These are phyloP conservation scores for Paelopatides confundens DNA, from an alignment of 53 echinoderm and acorn worm genomes.

Conservation along the genomic window DNA sequence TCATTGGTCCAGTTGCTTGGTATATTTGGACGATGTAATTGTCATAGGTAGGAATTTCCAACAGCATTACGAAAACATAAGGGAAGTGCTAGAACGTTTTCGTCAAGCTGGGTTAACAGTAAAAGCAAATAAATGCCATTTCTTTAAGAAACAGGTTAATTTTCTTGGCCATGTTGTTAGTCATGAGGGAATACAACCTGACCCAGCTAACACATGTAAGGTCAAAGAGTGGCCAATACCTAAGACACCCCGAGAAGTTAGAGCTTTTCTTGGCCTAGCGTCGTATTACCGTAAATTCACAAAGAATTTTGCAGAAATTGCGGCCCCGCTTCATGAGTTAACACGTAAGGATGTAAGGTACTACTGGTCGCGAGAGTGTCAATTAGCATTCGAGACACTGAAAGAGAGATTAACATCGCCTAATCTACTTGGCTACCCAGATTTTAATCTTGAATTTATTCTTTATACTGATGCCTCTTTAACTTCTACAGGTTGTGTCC, in stretches of 20 bases:
- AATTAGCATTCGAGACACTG: slow-evolving; percentile 24
- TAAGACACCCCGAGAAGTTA: slow-evolving; percentile 1
- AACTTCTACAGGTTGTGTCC: slow-evolving; percentile 52
- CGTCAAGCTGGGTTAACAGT: background rate
- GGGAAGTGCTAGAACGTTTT: background rate
- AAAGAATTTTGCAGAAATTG: background rate
- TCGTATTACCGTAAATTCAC: background rate
- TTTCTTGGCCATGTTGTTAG: slow-evolving; percentile 55
- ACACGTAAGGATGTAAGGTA: slow-evolving; percentile 42
- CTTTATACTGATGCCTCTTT: slow-evolving; percentile 68
- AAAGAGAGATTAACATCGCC: slow-evolving; percentile 29
- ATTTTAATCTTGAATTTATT: slow-evolving; percentile 29
- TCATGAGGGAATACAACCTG: background rate
- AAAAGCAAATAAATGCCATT: background rate
- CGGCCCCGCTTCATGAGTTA: background rate
- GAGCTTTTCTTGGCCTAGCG: slow-evolving; percentile 47
- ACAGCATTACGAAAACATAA: background rate
- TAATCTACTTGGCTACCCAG: slow-evolving; percentile 70
- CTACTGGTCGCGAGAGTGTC: slow-evolving; percentile 46
- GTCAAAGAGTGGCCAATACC: background rate
- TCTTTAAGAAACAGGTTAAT: background rate
- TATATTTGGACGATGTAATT: slow-evolving; percentile 11
- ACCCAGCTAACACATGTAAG: background rate
- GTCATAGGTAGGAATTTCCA: background rate
- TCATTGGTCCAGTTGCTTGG: background rate